Percentiles rank a stretch among this genome's conserved stretches.
These are phyloP conservation scores for Paratrypauchen microcephalus DNA, from an alignment of 2,797 vertebrate species.

Conservation along the genomic window DNA sequence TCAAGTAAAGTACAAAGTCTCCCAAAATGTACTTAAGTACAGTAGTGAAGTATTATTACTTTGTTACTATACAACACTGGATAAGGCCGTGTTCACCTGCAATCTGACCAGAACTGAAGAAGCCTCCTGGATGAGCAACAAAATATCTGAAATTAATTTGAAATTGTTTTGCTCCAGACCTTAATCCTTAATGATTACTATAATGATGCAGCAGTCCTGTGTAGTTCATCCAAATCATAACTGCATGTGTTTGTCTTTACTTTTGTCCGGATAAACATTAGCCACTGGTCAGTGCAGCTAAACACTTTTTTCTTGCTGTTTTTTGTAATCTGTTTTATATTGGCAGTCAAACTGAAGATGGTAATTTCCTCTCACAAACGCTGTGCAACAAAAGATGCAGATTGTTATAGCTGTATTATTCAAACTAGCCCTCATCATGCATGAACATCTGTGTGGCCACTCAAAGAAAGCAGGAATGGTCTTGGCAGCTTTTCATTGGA, in stretches of 20 bases:
- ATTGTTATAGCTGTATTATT: conserved; percentile 35
- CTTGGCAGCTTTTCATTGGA: conserved; percentile 35
- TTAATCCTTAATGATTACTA: no score
- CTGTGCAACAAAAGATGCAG: conserved; percentile 40
- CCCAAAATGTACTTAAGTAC: no score
- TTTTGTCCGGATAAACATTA: no score
- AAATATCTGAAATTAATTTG: neutral
- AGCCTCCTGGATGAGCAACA: no score
- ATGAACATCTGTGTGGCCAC: conserved; percentile 55
- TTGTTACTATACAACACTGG: no score
- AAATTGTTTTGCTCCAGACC: neutral
- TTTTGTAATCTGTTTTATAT: conserved; percentile 14
- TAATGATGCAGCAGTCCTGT: no score
- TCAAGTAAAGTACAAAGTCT: no score
- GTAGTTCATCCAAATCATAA: no score
- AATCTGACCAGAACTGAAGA: no score
- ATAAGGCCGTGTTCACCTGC: no score
- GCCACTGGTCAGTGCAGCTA: neutral
- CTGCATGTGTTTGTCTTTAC: no score
- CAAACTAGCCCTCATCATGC: conserved; percentile 39
- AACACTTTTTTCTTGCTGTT: conserved; percentile 10
- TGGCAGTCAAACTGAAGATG: conserved; percentile 10
- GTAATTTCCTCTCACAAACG: conserved; percentile 45
- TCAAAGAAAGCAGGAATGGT: conserved; percentile 28
- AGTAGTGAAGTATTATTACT: no score